Conservation (phyloP, 1,140 invertebrate genomes). For the Cydia pomonella region DNA sequence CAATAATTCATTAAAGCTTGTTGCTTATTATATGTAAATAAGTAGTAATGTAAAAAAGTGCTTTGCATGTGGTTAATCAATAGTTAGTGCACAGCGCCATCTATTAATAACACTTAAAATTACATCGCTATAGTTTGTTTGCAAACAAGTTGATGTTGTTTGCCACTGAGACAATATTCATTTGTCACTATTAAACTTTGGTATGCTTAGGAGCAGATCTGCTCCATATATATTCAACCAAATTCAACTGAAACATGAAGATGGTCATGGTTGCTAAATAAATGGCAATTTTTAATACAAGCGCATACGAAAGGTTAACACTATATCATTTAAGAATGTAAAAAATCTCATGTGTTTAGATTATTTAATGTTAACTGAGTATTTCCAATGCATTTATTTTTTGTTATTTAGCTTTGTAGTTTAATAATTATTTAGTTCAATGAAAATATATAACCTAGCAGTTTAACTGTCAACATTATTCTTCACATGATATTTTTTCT, state of each 20-base stretch:
- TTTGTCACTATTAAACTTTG: neutral
- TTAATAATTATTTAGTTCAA: too few relatives aligned
- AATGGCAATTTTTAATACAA: too few relatives aligned
- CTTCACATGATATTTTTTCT: too few relatives aligned
- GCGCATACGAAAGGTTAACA: too few relatives aligned
- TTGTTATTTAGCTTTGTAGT: too few relatives aligned
- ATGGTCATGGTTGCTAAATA: too few relatives aligned
- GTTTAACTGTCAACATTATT: too few relatives aligned
- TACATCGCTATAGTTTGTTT: constrained; percentile 21
- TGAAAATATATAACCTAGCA: too few relatives aligned
- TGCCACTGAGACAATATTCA: neutral
- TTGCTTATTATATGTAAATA: neutral
- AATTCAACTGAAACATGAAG: too few relatives aligned
- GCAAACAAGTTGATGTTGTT: constrained; percentile 18
- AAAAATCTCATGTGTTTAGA: neutral
- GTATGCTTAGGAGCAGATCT: too few relatives aligned
- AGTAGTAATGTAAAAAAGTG: neutral
- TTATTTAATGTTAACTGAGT: neutral
- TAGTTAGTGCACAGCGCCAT: constrained; percentile 5
- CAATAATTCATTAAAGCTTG: neutral
- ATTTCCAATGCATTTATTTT: too few relatives aligned
- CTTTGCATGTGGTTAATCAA: constrained; percentile 16
- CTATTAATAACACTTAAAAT: constrained; percentile 24
- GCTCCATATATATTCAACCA: too few relatives aligned
- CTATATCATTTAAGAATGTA: neutral